Percentiles rank a stretch among this genome's conserved stretches.
phyloP scores from a whole-genome alignment of 2,888 invertebrate species.

The Pelosia muscerda region DNA sequence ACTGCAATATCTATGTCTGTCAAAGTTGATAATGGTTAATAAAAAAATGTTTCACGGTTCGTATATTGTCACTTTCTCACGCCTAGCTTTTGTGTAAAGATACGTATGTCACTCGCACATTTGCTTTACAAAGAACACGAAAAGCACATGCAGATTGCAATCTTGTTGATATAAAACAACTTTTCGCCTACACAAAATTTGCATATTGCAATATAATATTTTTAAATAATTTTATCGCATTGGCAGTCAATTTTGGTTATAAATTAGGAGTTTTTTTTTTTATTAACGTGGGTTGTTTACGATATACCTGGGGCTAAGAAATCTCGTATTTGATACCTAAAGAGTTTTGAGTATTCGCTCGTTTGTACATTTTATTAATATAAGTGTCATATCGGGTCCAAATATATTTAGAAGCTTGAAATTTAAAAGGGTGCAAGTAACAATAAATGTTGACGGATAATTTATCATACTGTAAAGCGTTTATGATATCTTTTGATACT shows the following conservation, averaged over 20 bases:
- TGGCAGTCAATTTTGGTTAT: slow-evolving; percentile 33
- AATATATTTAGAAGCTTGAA: neutral
- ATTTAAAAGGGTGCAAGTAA: neutral
- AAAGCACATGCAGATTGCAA: neutral
- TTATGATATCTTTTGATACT: neutral
- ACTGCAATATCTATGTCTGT: too few relatives aligned
- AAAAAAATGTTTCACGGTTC: too few relatives aligned
- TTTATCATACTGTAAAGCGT: neutral
- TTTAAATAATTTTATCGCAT: slow-evolving; percentile 32
- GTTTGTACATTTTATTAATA: neutral
- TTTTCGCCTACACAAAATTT: slow-evolving; percentile 12
- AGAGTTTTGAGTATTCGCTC: neutral
- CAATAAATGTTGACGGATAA: neutral
- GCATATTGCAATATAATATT: slow-evolving; percentile 27
- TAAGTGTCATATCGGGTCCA: neutral
- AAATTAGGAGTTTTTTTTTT: slow-evolving; percentile 37
- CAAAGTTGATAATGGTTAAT: too few relatives aligned
- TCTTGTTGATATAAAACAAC: neutral
- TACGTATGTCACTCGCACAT: too few relatives aligned
- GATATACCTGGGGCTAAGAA: slow-evolving; percentile 39
- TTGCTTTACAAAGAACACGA: neutral
- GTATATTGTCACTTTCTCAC: too few relatives aligned
- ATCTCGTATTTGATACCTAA: slow-evolving; percentile 20
- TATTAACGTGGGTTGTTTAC: slow-evolving; percentile 40
- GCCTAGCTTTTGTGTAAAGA: too few relatives aligned